Percentiles rank a stretch among this genome's conserved stretches.
These are phyloP conservation scores for Acanthosepion esculentum DNA, from an alignment of 2,888 invertebrate species.

Conservation along the genomic window DNA sequence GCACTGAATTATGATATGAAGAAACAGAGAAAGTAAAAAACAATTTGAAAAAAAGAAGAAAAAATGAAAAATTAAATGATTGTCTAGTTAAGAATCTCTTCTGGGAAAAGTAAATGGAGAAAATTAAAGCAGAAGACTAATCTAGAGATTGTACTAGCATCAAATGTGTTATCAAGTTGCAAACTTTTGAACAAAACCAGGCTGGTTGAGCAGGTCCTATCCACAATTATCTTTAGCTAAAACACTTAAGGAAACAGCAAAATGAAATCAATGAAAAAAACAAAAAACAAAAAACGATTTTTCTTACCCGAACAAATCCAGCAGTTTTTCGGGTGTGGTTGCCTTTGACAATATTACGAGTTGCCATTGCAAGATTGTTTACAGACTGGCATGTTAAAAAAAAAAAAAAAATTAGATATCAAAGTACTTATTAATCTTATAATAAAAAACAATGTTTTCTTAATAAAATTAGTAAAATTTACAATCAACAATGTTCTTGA, in stretches of 20 bases:
- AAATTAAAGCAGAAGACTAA: no score
- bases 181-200: no score
- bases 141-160: no score
- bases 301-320: conserved; percentile 83
- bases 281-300: neutral
- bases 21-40: no score
- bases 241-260: neutral
- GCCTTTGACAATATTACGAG: conserved; percentile 81
- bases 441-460: no score
- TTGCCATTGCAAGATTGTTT: conserved; percentile 83
- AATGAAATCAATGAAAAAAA: neutral
- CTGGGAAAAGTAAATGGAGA: no score
- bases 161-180: no score
- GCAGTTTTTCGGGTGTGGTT: conserved; percentile 86
- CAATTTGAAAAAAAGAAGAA: no score
- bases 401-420: neutral
- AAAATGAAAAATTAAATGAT: no score
- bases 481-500: neutral
- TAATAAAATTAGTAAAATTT: neutral
- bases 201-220: no score
- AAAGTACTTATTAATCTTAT: neutral
- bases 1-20: no score
- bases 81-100: no score
- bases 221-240: neutral
- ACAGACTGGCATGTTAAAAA: conserved; percentile 80